phyloP scores from a whole-genome alignment of 2,888 invertebrate genomes.

The Bombyx huttoni region DNA sequence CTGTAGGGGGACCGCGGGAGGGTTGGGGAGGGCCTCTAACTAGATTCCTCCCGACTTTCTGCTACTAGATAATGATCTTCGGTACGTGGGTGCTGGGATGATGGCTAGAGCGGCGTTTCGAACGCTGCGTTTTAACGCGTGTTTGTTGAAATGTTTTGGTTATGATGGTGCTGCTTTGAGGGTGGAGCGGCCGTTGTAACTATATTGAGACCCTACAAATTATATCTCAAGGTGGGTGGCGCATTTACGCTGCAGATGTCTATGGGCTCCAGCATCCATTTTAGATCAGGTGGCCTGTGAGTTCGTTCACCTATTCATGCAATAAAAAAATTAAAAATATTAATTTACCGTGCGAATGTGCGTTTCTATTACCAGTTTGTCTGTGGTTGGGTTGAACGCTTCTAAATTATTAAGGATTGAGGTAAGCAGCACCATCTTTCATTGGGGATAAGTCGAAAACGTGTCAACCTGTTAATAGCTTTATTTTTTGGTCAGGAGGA shows the following conservation, averaged over 20 bases:
- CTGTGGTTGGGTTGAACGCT: slow-evolving; percentile 7
- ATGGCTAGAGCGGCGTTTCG: slow-evolving; percentile 14
- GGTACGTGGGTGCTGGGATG: slow-evolving; percentile 50
- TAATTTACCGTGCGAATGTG: slow-evolving; percentile 16
- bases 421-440: too few relatives aligned
- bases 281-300: too few relatives aligned
- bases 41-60: slow-evolving; percentile 68
- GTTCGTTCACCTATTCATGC: too few relatives aligned
- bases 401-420: too few relatives aligned
- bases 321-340: too few relatives aligned
- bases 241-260: too few relatives aligned
- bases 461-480: too few relatives aligned
- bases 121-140: slow-evolving; percentile 18
- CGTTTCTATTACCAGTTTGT: slow-evolving; percentile 13
- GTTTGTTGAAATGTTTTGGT: background rate
- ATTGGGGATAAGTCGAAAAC: too few relatives aligned
- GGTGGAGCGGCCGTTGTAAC: slow-evolving; percentile 10
- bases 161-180: background rate
- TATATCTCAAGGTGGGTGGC: too few relatives aligned
- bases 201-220: too few relatives aligned
- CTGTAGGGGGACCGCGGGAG: slow-evolving; percentile 19
- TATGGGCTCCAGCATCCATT: too few relatives aligned
- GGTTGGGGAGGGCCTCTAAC: slow-evolving; percentile 40
- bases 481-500: too few relatives aligned
- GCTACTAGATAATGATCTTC: slow-evolving; percentile 68